A percentile compares a stretch with the other conserved stretches of the same genome.
Conservation (phyloP, 2,888 invertebrate species). For the Tuta absoluta region DNA sequence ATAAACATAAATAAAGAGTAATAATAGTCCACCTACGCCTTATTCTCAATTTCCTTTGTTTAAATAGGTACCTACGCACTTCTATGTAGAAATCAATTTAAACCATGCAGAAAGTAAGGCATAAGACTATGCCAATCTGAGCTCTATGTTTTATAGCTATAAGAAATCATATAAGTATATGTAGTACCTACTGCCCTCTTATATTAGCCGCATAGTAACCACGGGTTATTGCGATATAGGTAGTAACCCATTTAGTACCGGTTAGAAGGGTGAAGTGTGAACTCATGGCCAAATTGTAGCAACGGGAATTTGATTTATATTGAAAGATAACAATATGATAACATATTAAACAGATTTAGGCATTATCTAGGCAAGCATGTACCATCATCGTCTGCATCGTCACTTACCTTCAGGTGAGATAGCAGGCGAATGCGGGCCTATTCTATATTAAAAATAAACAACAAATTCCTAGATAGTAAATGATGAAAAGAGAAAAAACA, state of each 20-base stretch:
- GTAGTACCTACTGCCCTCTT: background rate
- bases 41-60: slow-evolving; percentile 42
- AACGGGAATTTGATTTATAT: too few relatives aligned
- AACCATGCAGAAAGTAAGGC: background rate
- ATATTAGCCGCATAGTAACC: slow-evolving; percentile 3
- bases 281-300: background rate
- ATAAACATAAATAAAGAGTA: slow-evolving; percentile 3
- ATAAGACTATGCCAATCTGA: background rate
- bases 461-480: too few relatives aligned
- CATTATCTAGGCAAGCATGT: too few relatives aligned
- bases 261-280: background rate
- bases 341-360: too few relatives aligned
- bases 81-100: slow-evolving; percentile 35
- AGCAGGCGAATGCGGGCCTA: too few relatives aligned
- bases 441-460: too few relatives aligned
- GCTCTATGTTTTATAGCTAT: background rate
- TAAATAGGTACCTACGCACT: slow-evolving; percentile 30
- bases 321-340: too few relatives aligned
- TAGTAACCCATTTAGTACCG: background rate
- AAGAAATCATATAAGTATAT: background rate
- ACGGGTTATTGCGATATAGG: background rate
- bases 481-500: too few relatives aligned
- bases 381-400: too few relatives aligned
- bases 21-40: slow-evolving; percentile 34
- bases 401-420: too few relatives aligned